These are phyloP conservation scores for Ochotona princeps DNA, from an alignment of 2,113 vertebrate genomes.

Conservation along the genomic window DNA sequence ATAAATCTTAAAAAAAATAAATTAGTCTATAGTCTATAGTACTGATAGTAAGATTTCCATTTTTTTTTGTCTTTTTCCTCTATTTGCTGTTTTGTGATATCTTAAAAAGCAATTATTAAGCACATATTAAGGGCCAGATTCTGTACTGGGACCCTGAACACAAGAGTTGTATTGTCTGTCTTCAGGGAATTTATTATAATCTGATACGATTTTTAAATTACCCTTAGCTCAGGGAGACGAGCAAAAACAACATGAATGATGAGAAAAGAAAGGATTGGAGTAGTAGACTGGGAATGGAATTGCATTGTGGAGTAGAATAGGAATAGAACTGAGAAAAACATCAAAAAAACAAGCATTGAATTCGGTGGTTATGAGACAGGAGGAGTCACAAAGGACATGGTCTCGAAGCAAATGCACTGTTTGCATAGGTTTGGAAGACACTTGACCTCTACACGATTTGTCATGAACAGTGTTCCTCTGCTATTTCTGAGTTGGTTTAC, in stretches of 20 bases:
- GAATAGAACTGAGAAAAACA: background rate
- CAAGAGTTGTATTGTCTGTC: fast-evolving
- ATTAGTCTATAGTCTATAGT: too few relatives aligned
- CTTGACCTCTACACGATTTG: background rate
- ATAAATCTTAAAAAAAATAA: too few relatives aligned
- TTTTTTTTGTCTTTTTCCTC: too few relatives aligned
- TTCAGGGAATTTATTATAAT: background rate
- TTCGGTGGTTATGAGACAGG: background rate
- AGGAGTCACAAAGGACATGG: background rate
- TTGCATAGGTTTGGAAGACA: background rate
- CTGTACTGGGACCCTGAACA: background rate
- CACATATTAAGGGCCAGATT: background rate
- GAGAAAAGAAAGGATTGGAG: background rate
- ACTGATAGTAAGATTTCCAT: too few relatives aligned
- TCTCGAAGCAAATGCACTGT: background rate
- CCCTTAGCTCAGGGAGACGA: background rate
- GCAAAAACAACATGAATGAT: background rate
- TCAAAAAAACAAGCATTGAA: background rate
- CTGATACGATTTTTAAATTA: background rate
- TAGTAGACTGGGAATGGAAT: background rate
- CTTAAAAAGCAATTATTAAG: background rate
- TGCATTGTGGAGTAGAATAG: background rate
- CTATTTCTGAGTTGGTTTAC: background rate
- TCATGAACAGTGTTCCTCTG: fast-evolving
- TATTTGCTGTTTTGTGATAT: too few relatives aligned